phyloP scores from a whole-genome alignment of 2,113 vertebrate species.

The Hiodon tergisus region DNA sequence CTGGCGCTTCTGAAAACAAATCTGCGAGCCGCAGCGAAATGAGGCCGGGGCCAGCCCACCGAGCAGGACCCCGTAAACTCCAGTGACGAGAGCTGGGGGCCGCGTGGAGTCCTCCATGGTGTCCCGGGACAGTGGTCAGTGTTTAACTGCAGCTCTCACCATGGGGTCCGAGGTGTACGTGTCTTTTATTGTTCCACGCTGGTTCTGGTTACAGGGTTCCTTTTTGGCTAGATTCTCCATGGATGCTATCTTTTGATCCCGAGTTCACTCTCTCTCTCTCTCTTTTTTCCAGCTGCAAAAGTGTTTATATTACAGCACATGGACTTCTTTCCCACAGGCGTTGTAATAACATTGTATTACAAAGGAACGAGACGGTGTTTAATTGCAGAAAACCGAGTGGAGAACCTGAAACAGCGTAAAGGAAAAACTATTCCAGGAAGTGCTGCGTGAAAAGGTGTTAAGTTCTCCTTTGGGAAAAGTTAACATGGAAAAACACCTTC shows the following conservation, averaged over 20 bases:
- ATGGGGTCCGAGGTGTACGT: conserved; percentile 5
- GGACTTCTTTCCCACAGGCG: conserved; percentile 36
- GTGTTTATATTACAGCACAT: conserved; percentile 48
- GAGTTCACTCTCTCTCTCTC: conserved; percentile 1
- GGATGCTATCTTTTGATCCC: conserved; percentile 45
- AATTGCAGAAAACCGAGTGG: conserved; percentile 33
- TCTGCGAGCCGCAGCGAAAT: conserved; percentile 21
- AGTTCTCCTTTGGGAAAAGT: conserved; percentile 32
- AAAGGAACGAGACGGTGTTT: conserved; percentile 38
- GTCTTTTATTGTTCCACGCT: conserved; percentile 30
- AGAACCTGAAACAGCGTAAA: conserved; percentile 23
- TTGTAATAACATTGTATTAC: conserved; percentile 41
- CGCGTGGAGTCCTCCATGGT: neutral
- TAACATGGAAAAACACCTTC: conserved; percentile 1
- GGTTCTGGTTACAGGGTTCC: conserved; percentile 32
- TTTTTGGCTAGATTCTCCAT: conserved; percentile 14
- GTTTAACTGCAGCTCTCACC: conserved; percentile 18
- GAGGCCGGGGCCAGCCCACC: conserved; percentile 28
- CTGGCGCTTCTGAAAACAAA: conserved; percentile 5
- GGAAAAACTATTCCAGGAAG: conserved; percentile 30
- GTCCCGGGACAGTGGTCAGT: conserved; percentile 4
- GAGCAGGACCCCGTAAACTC: conserved; percentile 21
- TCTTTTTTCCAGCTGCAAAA: conserved; percentile 40
- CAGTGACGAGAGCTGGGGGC: conserved; percentile 20
- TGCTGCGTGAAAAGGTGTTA: conserved; percentile 25